Base-by-base conservation (phyloP, 1,140 invertebrate genomes). In the Rhyacophila brunnea region DNA sequence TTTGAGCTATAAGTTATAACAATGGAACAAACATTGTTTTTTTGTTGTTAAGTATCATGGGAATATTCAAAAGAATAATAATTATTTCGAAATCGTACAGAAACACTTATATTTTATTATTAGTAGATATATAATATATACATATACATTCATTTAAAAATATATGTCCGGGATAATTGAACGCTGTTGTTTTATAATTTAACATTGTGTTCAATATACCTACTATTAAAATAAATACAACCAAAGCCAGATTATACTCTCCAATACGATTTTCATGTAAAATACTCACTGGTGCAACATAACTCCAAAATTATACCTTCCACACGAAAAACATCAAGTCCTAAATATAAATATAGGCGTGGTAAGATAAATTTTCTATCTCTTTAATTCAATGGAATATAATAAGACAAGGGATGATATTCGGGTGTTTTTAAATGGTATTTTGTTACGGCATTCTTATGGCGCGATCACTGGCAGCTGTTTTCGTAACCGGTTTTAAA, bases 401-500 rank as follows among this genome's bases (percentile, higher is more conserved):
- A 45, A 17, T 19, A 19, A 45, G 43, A 17, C 9, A 40, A n/a
- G 11, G 11, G 3, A 40, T 40, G 38, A 6, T 15, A 5, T 4
- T 15, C 3, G 11, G 11, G 11, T 40, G 38, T 6, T 5, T 40
- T 13, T n/a, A 40, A 6, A 15, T 40, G 38, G 38, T 40, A 40
- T 40, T 40, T n/a, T 15, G 38, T 4, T 4, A n/a, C 11, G n/a
- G 4, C 5, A 11, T 17, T 11, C 43, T 15, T 20, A n/a, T 28
- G 13, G 32, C 36, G 14, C 11, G 10, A 2, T 7, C n/a, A 10
- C 13, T 14, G 52, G 47, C 48, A 64, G 53, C 52, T 56, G 53
- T 64, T 64, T 59, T 64, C 53, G 28, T 49, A 64, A 64, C 62
- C 58, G 62, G 62, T 64, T 61, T 60, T 48, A 51, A 60, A 60